Percentiles rank a stretch among this genome's conserved stretches.
These are phyloP conservation scores for Bombus difficillimus DNA, from an alignment of 1,140 invertebrate species.

Conservation along the genomic window DNA sequence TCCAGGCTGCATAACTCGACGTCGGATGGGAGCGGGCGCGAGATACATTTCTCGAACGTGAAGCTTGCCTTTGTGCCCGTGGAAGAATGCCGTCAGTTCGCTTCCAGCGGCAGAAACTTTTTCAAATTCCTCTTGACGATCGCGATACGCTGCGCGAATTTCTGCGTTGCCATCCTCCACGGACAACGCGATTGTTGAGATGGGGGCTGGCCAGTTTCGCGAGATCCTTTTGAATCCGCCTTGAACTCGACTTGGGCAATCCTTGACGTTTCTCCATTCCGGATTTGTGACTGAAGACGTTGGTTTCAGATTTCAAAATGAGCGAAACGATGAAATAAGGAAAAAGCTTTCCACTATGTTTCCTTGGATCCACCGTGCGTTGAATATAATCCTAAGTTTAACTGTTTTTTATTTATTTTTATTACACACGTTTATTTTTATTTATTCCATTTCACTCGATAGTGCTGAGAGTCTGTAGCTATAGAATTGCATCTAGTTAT, in stretches of 20 bases:
- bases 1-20: conserved; percentile 34
- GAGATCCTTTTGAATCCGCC: conserved; percentile 24
- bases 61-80: conserved; percentile 32
- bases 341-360: neutral
- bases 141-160: conserved; percentile 19
- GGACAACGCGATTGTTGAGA: conserved; percentile 20
- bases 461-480: too few species aligned
- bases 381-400: too few species aligned
- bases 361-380: too few species aligned
- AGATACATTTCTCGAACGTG: conserved; percentile 40
- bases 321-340: neutral
- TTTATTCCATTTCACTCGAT: too few species aligned
- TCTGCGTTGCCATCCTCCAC: neutral
- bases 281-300: neutral
- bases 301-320: neutral
- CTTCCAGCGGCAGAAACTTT: conserved; percentile 16
- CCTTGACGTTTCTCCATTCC: neutral
- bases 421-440: too few species aligned
- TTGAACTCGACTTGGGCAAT: neutral
- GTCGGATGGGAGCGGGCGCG: conserved; percentile 9
- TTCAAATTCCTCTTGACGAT: conserved; percentile 35
- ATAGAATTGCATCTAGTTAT: too few species aligned
- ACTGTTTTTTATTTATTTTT: too few species aligned
- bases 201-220: neutral
- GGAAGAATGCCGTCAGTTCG: conserved; percentile 35